Evolutionary conservation across 2,797 vertebrate species (phyloP).

Genomic region (Onychomys leucogaster): DNA sequence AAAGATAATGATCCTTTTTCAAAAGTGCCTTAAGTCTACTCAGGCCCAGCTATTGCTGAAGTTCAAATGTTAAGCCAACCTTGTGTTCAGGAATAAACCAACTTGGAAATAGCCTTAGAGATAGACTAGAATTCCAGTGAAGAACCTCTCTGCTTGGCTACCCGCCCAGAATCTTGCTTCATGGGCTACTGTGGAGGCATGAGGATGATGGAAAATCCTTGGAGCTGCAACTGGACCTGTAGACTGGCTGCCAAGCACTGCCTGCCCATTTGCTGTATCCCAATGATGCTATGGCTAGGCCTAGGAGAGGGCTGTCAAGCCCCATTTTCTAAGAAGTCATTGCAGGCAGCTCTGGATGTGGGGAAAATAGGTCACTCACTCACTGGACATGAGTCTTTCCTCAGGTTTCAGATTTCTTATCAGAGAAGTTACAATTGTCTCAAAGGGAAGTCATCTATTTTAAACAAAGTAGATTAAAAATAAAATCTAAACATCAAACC

Average conservation of each 20-base stretch:
- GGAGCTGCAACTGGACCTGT: no score
- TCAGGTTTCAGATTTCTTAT: background rate
- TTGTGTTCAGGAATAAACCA: background rate
- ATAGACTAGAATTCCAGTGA: no score
- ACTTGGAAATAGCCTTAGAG: no score
- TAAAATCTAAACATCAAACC: background rate
- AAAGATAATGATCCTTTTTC: background rate
- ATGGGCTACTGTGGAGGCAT: background rate
- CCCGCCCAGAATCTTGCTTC: background rate
- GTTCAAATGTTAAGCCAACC: background rate
- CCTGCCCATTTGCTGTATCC: background rate
- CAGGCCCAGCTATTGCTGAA: background rate
- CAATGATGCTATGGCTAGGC: fast-evolving
- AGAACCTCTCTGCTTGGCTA: background rate
- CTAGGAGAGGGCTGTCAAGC: background rate
- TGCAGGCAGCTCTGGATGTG: background rate
- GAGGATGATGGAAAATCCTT: background rate
- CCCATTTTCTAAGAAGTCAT: background rate
- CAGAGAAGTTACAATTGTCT: background rate
- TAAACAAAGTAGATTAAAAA: background rate
- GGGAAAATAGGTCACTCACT: background rate
- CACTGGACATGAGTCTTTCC: background rate
- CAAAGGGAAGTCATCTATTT: background rate
- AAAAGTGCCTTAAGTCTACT: background rate
- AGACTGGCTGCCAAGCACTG: background rate